Evolutionary conservation across 2,888 invertebrate genomes (phyloP), one percentile per base, ranked within the genome.

Genomic region (Spialia ferax): DNA sequence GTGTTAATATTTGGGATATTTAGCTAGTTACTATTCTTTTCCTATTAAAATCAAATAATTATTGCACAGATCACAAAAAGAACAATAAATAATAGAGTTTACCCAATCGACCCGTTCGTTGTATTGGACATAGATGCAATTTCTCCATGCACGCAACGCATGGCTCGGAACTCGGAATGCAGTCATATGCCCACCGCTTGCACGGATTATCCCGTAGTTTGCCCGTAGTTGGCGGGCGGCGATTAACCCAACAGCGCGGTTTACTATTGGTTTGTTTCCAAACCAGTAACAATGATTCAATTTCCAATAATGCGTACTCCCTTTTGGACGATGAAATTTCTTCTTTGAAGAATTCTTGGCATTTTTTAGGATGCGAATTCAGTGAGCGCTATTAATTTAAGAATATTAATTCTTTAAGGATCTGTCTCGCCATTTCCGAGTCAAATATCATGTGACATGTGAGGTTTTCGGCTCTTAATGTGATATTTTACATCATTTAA

Each of bases 131-230:
- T 35, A 50, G 35, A 35, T 50, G 59, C 38, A 88, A 86, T 89
- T 88, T 85, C 84, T 81, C 80, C 82, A 78, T 79, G 76, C 77
- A 54, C 48, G 70, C 69, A 78, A 79, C 75, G 80, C 78, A 45
- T 45, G 18, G 82, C 82, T 84, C 85, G 88, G 86, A 88, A 75
- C 82, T 84, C 85, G 88, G 86, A 88, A 75, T 76, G 84, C 75
- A 76, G 75, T 87, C 83, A 87, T 89, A 88, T 88, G 87, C 88
- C 86, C 64, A 86, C 45, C 18, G 87, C 89, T 90, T 86, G 85
- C 87, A 85, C 87, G 91, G 91, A 91, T 91, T 91, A 91, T 89
- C 86, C 84, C 82, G 86, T 88, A 85, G 88, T 89, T 87, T 73
- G 76, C 86, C 84, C 82, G 86, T 88, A 85, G 88, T 89, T 87